phyloP scores from a whole-genome alignment of 1,140 invertebrate species.

The Drosophila takahashii region DNA sequence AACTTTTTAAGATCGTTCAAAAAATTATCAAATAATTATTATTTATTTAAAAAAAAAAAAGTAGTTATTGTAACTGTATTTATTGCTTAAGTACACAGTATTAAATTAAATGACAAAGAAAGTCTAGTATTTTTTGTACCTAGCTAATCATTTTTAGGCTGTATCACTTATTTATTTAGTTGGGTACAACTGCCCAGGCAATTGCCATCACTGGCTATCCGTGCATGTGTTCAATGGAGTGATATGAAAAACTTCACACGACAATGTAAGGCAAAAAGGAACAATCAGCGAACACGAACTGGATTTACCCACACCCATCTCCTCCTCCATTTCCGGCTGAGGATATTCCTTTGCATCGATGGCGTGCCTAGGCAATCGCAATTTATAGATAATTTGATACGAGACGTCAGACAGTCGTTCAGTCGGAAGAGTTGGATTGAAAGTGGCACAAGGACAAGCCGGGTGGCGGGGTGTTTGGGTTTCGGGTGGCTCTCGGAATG shows the following conservation, averaged over 20 bases:
- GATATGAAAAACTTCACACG: constrained; percentile 74
- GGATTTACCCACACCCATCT: constrained; percentile 15
- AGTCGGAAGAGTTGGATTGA: constrained; percentile 32
- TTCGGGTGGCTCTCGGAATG: constrained; percentile 45
- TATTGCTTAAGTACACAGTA: too few species aligned
- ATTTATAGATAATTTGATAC: constrained; percentile 81
- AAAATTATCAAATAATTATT: too few species aligned
- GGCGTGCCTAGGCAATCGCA: constrained; percentile 68
- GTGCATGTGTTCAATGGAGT: constrained; percentile 51
- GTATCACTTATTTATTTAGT: background rate
- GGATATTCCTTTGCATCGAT: constrained; percentile 47
- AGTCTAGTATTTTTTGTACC: too few species aligned
- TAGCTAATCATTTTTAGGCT: too few species aligned
- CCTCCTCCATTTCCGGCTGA: constrained; percentile 2
- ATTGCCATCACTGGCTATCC: constrained; percentile 17
- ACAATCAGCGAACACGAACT: constrained; percentile 55
- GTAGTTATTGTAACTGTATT: too few species aligned
- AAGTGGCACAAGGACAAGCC: constrained; percentile 75
- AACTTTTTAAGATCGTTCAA: too few species aligned
- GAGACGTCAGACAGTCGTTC: constrained; percentile 58
- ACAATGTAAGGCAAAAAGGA: constrained; percentile 50
- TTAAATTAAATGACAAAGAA: too few species aligned
- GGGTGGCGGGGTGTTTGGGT: background rate
- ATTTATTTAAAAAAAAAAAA: too few species aligned
- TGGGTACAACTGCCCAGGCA: constrained; percentile 1